Conservation (phyloP, 2,888 invertebrate species). For the Teleiodes luculella region DNA sequence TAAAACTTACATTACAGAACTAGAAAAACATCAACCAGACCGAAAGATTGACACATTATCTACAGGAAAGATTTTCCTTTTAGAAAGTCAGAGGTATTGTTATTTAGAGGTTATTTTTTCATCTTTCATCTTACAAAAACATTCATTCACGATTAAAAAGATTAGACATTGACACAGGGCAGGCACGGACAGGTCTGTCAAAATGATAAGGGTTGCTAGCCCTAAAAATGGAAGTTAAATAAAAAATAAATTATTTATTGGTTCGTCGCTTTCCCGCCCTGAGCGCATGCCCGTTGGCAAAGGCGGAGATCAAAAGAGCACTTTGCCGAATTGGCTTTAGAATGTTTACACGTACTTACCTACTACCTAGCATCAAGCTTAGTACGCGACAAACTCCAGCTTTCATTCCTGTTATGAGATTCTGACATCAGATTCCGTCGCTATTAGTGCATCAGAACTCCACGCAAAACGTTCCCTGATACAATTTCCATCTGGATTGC, state of each 20-base stretch:
- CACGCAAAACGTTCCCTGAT: no score
- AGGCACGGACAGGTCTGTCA: conserved; percentile 1
- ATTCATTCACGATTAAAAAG: conserved; percentile 1
- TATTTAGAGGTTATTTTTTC: not conserved
- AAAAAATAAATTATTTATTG: conserved; percentile 22
- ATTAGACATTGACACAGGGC: conserved; percentile 3
- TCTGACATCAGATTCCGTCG: no score
- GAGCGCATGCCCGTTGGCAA: not conserved
- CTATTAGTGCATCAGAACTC: no score
- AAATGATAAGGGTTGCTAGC: conserved; percentile 2
- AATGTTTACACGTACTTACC: conserved; percentile 29
- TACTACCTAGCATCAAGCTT: not conserved
- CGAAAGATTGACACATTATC: no score
- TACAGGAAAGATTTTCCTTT: no score
- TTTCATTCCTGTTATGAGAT: no score
- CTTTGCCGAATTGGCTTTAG: conserved; percentile 37
- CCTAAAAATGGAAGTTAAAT: conserved; percentile 5
- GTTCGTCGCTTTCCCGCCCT: not conserved
- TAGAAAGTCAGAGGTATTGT: not conserved
- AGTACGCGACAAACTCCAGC: not conserved
- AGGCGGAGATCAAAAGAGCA: conserved; percentile 39
- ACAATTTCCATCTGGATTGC: no score
- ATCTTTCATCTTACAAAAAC: not conserved
- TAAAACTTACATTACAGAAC: no score
- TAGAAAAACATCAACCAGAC: no score